Conservation (phyloP, 2,113 vertebrate species). For the Oncorhynchus kisutch region DNA sequence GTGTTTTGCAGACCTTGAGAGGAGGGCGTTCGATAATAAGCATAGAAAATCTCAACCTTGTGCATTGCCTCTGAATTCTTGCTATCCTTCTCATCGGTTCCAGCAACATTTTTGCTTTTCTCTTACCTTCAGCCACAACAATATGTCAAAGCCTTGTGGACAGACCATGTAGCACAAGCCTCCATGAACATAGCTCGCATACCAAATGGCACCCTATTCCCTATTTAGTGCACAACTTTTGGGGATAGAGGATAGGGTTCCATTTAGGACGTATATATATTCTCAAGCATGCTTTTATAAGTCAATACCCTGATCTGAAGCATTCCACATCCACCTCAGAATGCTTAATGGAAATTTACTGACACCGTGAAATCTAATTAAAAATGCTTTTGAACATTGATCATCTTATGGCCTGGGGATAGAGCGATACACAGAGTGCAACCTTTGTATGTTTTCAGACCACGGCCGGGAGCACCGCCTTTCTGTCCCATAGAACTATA, state of each 20-base stretch:
- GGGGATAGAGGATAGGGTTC: too few relatives aligned
- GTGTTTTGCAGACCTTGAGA: too few relatives aligned
- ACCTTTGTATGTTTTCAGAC: constrained; percentile 41
- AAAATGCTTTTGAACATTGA: constrained; percentile 74
- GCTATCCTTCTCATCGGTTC: too few relatives aligned
- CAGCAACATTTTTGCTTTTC: constrained; percentile 17
- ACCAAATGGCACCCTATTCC: too few relatives aligned
- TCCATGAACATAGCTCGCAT: too few relatives aligned
- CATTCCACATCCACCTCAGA: constrained; percentile 40
- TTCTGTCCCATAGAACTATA: constrained; percentile 54
- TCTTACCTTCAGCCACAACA: constrained; percentile 13
- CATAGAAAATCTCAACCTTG: too few relatives aligned
- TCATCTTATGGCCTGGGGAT: constrained; percentile 54
- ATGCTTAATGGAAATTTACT: constrained; percentile 58
- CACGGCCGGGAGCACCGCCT: constrained; percentile 40
- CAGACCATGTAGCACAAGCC: constrained; percentile 19
- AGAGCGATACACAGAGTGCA: constrained; percentile 57
- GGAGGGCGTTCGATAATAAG: too few relatives aligned
- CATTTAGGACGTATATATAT: constrained; percentile 31
- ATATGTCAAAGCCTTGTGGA: constrained; percentile 28
- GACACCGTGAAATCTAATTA: constrained; percentile 66
- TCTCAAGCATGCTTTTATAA: constrained; percentile 45
- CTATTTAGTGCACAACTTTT: too few relatives aligned
- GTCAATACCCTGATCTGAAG: constrained; percentile 41
- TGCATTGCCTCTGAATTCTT: too few relatives aligned